Evolutionary conservation across 2,113 vertebrate genomes (phyloP).

Genomic region (Zootoca vivipara): DNA sequence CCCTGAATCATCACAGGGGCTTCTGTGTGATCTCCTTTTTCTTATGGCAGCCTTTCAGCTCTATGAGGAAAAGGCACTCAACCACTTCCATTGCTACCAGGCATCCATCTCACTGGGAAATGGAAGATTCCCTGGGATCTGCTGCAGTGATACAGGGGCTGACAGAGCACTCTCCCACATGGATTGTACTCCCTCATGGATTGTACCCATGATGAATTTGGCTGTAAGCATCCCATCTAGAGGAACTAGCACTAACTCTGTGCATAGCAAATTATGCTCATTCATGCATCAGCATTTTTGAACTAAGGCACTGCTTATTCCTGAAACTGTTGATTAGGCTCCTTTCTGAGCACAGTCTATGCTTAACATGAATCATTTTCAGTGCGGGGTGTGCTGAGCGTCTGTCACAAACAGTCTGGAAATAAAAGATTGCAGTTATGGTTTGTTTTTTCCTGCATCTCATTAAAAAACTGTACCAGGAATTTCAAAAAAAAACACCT

Average conservation of each 20-base stretch:
- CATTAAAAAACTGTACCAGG: constrained; percentile 69
- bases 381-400: constrained; percentile 51
- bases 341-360: constrained; percentile 64
- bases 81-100: neutral
- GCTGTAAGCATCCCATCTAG: neutral
- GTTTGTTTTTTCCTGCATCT: constrained; percentile 67
- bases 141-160: neutral
- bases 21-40: neutral
- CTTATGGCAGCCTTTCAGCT: neutral
- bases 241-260: constrained; percentile 47
- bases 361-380: constrained; percentile 61
- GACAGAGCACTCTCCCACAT: neutral
- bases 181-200: no score
- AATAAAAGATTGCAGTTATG: constrained; percentile 68
- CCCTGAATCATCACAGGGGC: neutral
- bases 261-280: constrained; percentile 31
- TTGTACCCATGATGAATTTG: neutral
- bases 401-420: constrained; percentile 62
- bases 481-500: constrained; percentile 68
- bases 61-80: neutral
- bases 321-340: constrained; percentile 60
- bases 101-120: no score
- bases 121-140: neutral
- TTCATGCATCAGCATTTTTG: constrained; percentile 53
- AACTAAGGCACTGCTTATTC: constrained; percentile 61